These are phyloP conservation scores for Chironomus tepperi DNA, from an alignment of 1,140 invertebrate genomes.

Conservation along the genomic window DNA sequence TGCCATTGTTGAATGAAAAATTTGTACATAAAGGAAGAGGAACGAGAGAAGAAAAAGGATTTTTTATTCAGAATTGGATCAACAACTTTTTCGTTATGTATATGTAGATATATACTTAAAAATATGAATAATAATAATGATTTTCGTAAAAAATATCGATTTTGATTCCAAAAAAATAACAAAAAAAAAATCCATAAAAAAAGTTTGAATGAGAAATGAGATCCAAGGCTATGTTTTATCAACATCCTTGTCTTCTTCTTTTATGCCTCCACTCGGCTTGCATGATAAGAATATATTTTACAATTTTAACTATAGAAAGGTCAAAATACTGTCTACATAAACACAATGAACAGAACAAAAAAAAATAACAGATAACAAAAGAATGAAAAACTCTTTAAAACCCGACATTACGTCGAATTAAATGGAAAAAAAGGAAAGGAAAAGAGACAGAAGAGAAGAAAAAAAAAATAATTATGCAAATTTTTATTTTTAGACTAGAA, in stretches of 20 bases:
- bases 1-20: too few relatives aligned
- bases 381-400: constrained; percentile 19
- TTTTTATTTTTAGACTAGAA: constrained; percentile 23
- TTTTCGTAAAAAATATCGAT: constrained; percentile 17
- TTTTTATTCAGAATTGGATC: constrained; percentile 1
- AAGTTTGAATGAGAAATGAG: not conserved
- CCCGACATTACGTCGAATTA: not conserved
- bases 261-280: not conserved
- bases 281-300: constrained; percentile 23
- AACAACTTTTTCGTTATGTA: constrained; percentile 3
- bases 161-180: not conserved
- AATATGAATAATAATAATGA: constrained; percentile 17
- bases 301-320: constrained; percentile 17
- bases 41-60: constrained; percentile 1
- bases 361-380: constrained; percentile 7
- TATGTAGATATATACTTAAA: not conserved
- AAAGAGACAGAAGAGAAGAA: not conserved
- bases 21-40: not conserved
- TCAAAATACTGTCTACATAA: constrained; percentile 23
- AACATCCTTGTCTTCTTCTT: not conserved
- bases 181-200: not conserved
- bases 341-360: not conserved
- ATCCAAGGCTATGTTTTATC: not conserved
- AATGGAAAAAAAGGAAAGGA: not conserved
- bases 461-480: constrained; percentile 24